phyloP scores from a whole-genome alignment of 1,140 invertebrate species.

The Drusus annulatus region DNA sequence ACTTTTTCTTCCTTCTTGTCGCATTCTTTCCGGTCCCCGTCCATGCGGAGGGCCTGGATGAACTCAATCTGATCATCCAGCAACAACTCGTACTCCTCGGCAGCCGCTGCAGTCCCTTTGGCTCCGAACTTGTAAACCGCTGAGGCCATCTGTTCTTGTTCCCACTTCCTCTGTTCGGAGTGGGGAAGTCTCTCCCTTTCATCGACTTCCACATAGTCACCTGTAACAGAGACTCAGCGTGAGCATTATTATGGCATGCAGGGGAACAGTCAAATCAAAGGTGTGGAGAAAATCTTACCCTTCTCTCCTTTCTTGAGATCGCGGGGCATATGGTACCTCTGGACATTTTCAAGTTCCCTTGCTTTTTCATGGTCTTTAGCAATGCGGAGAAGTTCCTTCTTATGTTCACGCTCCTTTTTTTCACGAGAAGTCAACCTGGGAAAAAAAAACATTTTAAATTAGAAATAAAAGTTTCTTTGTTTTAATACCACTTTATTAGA shows the following conservation, averaged over 20 bases:
- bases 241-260: too few species aligned
- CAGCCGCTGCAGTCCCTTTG: constrained; percentile 76
- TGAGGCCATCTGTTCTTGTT: constrained; percentile 96
- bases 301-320: constrained; percentile 81
- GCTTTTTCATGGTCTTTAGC: constrained; percentile 97
- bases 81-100: constrained; percentile 93
- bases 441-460: too few species aligned
- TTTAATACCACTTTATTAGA: too few species aligned
- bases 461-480: too few species aligned
- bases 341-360: constrained; percentile 90
- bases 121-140: constrained; percentile 95
- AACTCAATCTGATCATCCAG: constrained; percentile 98
- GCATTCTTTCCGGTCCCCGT: constrained; percentile 81
- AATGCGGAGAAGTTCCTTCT: constrained; percentile 91
- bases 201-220: constrained; percentile 91
- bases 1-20: constrained; percentile 74
- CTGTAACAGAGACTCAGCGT: constrained; percentile 61
- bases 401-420: constrained; percentile 87
- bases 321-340: constrained; percentile 94
- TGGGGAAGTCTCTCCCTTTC: constrained; percentile 88
- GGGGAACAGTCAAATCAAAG: too few species aligned
- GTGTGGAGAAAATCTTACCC: constrained; percentile 62
- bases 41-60: constrained; percentile 92
- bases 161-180: constrained; percentile 98
- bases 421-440: constrained; percentile 89